These are phyloP conservation scores for Oreotrochilus melanogaster DNA, from an alignment of 2,113 vertebrate genomes.

Conservation along the genomic window DNA sequence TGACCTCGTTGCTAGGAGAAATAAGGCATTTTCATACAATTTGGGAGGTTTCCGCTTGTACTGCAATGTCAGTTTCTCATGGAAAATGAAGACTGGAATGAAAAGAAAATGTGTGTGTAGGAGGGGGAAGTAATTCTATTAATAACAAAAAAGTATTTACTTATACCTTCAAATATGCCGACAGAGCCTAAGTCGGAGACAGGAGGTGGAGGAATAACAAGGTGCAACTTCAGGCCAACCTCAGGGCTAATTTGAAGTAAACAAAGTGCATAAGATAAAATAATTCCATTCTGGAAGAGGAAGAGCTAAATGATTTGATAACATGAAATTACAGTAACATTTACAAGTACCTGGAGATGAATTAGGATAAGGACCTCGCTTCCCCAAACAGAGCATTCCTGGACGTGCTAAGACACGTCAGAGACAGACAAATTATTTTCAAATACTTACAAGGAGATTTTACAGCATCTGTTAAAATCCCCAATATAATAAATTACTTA, in stretches of 20 bases:
- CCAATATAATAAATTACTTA: neutral
- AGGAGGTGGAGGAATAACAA: constrained; percentile 47
- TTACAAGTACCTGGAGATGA: constrained; percentile 46
- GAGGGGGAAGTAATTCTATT: constrained; percentile 48
- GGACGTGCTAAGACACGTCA: constrained; percentile 19
- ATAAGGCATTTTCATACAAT: constrained; percentile 23
- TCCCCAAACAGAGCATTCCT: constrained; percentile 59
- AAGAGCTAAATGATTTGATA: constrained; percentile 58
- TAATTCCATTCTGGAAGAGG: constrained; percentile 53
- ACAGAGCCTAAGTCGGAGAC: constrained; percentile 39
- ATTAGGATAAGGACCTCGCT: constrained; percentile 52
- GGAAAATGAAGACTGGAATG: constrained; percentile 30
- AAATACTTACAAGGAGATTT: constrained; percentile 23
- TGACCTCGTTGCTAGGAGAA: constrained; percentile 60
- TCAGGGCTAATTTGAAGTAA: constrained; percentile 70
- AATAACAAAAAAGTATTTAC: constrained; percentile 62
- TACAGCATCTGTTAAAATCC: neutral
- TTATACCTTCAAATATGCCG: constrained; percentile 11
- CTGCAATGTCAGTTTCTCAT: constrained; percentile 46
- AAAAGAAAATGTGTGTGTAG: constrained; percentile 54
- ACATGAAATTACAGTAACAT: constrained; percentile 56
- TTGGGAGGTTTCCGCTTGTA: constrained; percentile 22
- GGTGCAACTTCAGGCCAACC: constrained; percentile 64
- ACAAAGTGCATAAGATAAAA: constrained; percentile 64
- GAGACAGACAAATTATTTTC: constrained; percentile 23